Evolutionary conservation across 2,797 vertebrate species (phyloP), one percentile per base, ranked within the genome.

Genomic region (Triplophysa yarkandensis): DNA sequence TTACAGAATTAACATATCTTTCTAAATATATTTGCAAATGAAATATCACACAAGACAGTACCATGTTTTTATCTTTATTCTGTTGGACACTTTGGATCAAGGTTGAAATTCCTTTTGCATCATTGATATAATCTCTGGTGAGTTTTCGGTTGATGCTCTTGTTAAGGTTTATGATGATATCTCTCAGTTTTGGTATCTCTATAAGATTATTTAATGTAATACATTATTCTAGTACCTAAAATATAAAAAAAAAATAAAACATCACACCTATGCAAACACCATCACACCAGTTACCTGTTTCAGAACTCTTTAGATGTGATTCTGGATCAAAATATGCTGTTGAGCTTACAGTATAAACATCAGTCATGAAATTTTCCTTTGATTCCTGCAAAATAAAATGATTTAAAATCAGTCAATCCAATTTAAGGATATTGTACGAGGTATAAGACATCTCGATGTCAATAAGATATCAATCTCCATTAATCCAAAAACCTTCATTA

Each of bases 101-200:
- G 23, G 41, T 44, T 25, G 46, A 64, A 46, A 64, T 17, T n/a
- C 62, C 62, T n/a, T 46, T 64, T 64, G 62, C 62, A 28, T 46
- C 39, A 64, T 46, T 64, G 36, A 63, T 14, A 63, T 63, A 63
- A 43, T 43, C 60, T 63, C 60, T 43, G 21, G 13, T 17, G 21
- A 43, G 60, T 43, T 63, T 10, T 43, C 21, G 14, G 13, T 41
- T 4, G 6, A 63, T 63, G 60, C 16, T 44, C 61, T 28, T 28
- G 39, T 64, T 64, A n/a, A 44, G 14, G 7, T 27, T 28, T 23
- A 11, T 64, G 0, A 64, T 23, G 11, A 4, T 8, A 2, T 64
- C 39, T 39, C 10, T 13, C 7, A 64, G 62, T 10, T 44, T 28
- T 46, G 62, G 41, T 7, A 64, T 64, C 4, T 64, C 62, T 64